Base-by-base conservation (phyloP, 1,140 invertebrate genomes). In the Orius laevigatus region DNA sequence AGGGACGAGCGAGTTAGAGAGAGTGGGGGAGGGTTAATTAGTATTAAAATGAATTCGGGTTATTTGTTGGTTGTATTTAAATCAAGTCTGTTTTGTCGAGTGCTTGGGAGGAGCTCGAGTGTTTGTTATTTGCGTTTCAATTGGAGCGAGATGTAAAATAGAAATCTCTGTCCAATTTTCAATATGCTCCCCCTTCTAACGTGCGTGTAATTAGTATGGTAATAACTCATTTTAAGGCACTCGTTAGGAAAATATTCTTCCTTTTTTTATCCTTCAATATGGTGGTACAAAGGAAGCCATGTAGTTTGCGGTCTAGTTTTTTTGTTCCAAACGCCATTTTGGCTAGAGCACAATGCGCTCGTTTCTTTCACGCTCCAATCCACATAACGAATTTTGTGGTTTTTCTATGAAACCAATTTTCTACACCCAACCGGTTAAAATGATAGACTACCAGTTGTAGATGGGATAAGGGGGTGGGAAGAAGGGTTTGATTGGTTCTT, bases 1-100 rank as follows among this genome's bases (percentile, higher is more conserved):
- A 25, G 25, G 43, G 43, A 12, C 41, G 41, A 20, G 5, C 18
- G 41, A n/a, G 43, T 19, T 12, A 2, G 20, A 25, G 32, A 45
- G 32, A n/a, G n/a, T n/a, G 25, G 20, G 25, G 25, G 32, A 31
- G 43, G 43, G 43, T 47, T 38, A 47, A 38, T 48, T 48, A 48
- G 46, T 48, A 48, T 48, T 48, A 38, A 48, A 48, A 48, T 48
- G 34, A 48, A 48, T 48, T 48, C 46, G 16, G 46, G 38, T 40
- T 48, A 48, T 48, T 48, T 40, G 46, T 48, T 38, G 46, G 25
- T 31, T 12, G 46, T 48, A 48, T 48, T 48, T 48, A 48, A 48
- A 48, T 48, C 46, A 48, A 36, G 36, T 20, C 15, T 14, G 31
- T 12, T 38, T 18, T 11, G 5, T 25, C 41, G 41, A 20, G 41